Evolutionary conservation across 2,113 vertebrate species (phyloP).

Genomic region (Rhagologus leucostigma): DNA sequence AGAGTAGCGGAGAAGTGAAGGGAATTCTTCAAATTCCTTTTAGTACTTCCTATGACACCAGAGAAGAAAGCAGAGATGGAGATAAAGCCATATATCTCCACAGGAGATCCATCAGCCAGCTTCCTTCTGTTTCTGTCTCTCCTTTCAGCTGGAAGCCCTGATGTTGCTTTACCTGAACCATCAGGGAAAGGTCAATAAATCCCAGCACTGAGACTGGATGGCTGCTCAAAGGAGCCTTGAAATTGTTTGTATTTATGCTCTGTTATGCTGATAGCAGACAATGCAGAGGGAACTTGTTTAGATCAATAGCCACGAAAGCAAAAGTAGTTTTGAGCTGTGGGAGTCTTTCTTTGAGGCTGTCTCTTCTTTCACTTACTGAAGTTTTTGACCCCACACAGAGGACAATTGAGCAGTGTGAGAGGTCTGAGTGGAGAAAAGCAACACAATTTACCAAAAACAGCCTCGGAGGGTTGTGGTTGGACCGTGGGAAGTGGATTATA

Average conservation of each 20-base stretch:
- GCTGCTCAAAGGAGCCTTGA: background rate
- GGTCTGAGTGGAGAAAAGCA: background rate
- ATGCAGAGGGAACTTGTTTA: background rate
- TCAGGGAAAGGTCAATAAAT: background rate
- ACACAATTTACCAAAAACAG: background rate
- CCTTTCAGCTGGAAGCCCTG: background rate
- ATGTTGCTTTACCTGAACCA: background rate
- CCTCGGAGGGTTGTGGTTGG: background rate
- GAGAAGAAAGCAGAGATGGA: background rate
- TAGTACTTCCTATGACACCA: background rate
- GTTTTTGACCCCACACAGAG: background rate
- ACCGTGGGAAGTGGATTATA: background rate
- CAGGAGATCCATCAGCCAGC: background rate
- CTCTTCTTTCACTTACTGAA: background rate
- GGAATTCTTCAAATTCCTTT: background rate
- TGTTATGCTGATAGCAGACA: background rate
- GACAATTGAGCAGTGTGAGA: background rate
- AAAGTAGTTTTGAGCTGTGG: background rate
- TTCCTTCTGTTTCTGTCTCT: background rate
- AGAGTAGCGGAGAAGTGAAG: background rate
- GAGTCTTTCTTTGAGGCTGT: background rate
- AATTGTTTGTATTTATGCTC: background rate
- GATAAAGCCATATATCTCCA: background rate
- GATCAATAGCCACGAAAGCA: background rate
- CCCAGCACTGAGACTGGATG: background rate